Percentiles rank a stretch among this genome's conserved stretches.
Conservation (phyloP, 2,113 vertebrate species). For the Danionella cerebrum region DNA sequence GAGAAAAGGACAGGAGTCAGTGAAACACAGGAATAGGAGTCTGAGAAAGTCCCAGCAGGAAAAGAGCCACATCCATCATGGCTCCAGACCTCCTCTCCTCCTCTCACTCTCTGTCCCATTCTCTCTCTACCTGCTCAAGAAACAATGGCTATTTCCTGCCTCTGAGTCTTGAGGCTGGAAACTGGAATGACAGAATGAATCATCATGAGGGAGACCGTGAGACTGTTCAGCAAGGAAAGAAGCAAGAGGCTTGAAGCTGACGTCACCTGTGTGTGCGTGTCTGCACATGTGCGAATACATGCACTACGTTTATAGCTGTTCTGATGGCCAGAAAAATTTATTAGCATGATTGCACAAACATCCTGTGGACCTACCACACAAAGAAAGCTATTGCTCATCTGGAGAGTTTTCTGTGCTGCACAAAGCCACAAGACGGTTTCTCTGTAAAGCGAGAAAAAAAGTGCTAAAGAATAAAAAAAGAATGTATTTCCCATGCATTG, state of each 20-base stretch:
- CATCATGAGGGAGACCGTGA: constrained; percentile 1
- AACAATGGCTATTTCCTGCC: constrained; percentile 87
- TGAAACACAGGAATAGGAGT: constrained; percentile 46
- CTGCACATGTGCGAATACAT: neutral
- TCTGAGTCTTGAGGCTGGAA: constrained; percentile 29
- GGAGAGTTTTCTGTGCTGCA: neutral
- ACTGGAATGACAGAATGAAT: constrained; percentile 46
- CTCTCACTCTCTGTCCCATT: constrained; percentile 37
- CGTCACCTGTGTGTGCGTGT: constrained; percentile 46
- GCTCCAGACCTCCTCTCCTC: constrained; percentile 42
- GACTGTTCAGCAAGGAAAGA: constrained; percentile 5
- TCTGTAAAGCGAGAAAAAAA: too few species aligned
- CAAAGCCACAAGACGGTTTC: too few species aligned
- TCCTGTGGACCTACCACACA: neutral
- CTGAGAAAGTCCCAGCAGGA: constrained; percentile 86
- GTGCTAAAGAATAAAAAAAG: too few species aligned
- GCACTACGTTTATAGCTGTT: neutral
- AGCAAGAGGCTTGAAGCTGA: constrained; percentile 8
- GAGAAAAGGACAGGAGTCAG: constrained; percentile 11
- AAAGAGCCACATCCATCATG: constrained; percentile 72
- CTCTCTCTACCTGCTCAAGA: constrained; percentile 53
- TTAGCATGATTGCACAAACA: neutral
- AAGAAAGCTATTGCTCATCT: neutral
- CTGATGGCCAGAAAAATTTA: constrained; percentile 1
- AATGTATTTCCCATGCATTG: too few species aligned